Percentiles rank a stretch among this genome's conserved stretches.
These are phyloP conservation scores for Ascidia mentula DNA, from an alignment of 23 tunicate species.

Conservation along the genomic window DNA sequence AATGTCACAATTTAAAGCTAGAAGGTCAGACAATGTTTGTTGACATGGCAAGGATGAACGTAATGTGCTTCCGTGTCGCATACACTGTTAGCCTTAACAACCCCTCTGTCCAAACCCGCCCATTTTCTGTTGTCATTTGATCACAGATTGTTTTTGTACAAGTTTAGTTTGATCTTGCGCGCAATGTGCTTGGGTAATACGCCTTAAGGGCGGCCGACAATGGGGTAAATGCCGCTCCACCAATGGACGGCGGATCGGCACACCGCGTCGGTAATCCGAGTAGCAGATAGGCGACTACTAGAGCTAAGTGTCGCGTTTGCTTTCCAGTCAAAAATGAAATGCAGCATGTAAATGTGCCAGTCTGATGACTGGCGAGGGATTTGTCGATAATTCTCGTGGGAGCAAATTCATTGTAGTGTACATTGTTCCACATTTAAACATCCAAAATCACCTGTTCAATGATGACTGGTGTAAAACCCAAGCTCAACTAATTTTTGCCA, in stretches of 20 bases:
- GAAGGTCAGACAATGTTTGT: neutral
- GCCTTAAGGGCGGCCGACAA: conserved; percentile 2
- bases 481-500: neutral
- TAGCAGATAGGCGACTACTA: neutral
- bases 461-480: neutral
- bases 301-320: neutral
- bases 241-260: neutral
- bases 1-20: neutral
- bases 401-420: too few relatives aligned
- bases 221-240: neutral
- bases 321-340: too few relatives aligned
- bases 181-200: neutral
- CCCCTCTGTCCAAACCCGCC: conserved; percentile 1
- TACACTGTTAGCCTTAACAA: neutral
- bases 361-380: conserved; percentile 1
- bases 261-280: conserved; percentile 10
- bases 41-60: neutral
- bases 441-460: neutral
- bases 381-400: neutral
- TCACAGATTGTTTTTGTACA: conserved; percentile 32
- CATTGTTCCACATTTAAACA: too few relatives aligned
- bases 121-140: neutral
- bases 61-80: neutral
- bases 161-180: conserved; percentile 49
- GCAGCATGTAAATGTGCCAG: too few relatives aligned